Base-by-base conservation (phyloP, 2,113 vertebrate species). In the Nicator chloris region DNA sequence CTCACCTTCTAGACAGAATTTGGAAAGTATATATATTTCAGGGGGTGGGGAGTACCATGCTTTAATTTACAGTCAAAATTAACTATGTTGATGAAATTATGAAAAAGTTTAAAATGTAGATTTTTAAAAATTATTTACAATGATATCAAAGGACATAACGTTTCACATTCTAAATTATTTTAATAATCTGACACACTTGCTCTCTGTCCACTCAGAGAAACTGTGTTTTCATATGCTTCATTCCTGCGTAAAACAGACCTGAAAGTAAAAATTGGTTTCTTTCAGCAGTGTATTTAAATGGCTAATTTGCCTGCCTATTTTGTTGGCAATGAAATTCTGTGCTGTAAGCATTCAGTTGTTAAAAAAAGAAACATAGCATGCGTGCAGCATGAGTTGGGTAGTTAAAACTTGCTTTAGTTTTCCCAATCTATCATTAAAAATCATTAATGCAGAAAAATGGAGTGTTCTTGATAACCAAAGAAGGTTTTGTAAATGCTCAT, bases 1-100 rank as follows among this genome's bases (percentile, higher is more conserved):
- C 8, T 1, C 28, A 27, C 24, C 30, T 80, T 59, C 45, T 51
- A 44, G 30, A 57, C 1, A 64, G 28, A 53, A 37, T 76, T 86
- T 57, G 39, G 42, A 49, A 88, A 59, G 35, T 12, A 1, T 47
- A 6, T 16, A 0, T 63, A 6, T 51, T 79, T 90, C 26, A 76
- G 53, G 8, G 12, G 8, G 3, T 7, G 6, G 11, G 10, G 45
- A 61, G 19, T 15, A n/a, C 10, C 3, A 0, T 33, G 37, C 5
- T 51, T 88, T 82, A 75, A 24, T 92, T 80, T 83, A 66, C 15
- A n/a, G 9, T 59, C 19, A 26, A 69, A 72, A 69, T 82, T 57
- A 51, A 59, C 5, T 5, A 37, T 33, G 4, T 45, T 59, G 63
- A 27, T 66, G 8, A 49, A 40, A 56, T 42, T 4, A 16, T 27